phyloP scores from a whole-genome alignment of 2,888 invertebrate species.

The Galerucella nymphaeae region DNA sequence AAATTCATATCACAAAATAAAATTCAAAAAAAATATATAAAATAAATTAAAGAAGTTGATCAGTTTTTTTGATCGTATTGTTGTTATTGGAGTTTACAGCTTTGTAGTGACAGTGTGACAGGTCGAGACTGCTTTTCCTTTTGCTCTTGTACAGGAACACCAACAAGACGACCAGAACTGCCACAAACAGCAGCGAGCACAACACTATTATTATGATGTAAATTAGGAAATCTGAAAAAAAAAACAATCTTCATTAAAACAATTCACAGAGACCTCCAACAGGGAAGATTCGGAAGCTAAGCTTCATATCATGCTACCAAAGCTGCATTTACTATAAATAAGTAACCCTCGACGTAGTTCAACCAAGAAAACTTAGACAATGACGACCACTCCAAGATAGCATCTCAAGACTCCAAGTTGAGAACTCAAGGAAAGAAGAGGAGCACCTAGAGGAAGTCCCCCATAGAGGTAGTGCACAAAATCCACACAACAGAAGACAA shows the following conservation, averaged over 20 bases:
- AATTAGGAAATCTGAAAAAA: conserved; percentile 38
- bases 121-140: conserved; percentile 47
- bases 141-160: conserved; percentile 44
- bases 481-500: no score
- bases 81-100: conserved; percentile 47
- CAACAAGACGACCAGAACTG: conserved; percentile 32
- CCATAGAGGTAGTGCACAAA: no score
- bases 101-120: conserved; percentile 47
- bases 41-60: conserved; percentile 37
- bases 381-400: no score
- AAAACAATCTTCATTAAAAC: conserved; percentile 18
- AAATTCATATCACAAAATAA: conserved; percentile 27
- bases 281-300: no score
- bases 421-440: no score
- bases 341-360: no score
- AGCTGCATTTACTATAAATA: no score
- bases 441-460: no score
- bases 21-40: conserved; percentile 1
- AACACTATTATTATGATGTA: conserved; percentile 37
- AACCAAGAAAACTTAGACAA: no score
- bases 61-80: conserved; percentile 49
- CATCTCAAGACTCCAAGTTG: no score
- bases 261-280: background rate
- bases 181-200: conserved; percentile 27
- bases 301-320: no score